Evolutionary conservation across 1,140 invertebrate species (phyloP).

Genomic region (Drosophila tristis): DNA sequence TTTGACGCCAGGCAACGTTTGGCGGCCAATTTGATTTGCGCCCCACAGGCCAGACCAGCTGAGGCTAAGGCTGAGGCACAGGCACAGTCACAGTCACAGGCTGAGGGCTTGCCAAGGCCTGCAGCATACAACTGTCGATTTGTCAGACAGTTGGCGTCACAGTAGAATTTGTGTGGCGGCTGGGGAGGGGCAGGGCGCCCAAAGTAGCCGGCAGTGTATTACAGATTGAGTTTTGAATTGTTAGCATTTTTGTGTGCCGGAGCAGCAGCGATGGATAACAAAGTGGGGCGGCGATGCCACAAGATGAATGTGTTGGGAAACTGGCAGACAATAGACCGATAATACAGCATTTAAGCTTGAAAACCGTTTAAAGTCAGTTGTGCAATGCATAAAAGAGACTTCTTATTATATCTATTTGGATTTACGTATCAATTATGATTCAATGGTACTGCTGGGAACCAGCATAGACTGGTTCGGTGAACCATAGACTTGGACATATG

Average conservation of each 20-base stretch:
- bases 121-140: conserved; percentile 63
- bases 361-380: neutral
- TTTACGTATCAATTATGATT: too few species aligned
- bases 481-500: too few species aligned
- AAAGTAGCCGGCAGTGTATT: conserved; percentile 48
- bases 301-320: conserved; percentile 31
- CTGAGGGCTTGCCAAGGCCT: conserved; percentile 27
- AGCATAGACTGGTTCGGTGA: too few species aligned
- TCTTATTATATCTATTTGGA: too few species aligned
- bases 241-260: conserved; percentile 35
- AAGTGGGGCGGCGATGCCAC: neutral
- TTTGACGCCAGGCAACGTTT: conserved; percentile 67
- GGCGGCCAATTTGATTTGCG: conserved; percentile 77
- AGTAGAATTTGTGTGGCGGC: conserved; percentile 1
- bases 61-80: neutral
- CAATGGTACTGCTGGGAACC: too few species aligned
- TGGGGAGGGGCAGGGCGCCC: conserved; percentile 5
- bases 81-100: conserved; percentile 2
- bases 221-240: conserved; percentile 52
- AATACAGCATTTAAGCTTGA: conserved; percentile 13
- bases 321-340: conserved; percentile 12
- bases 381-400: too few species aligned
- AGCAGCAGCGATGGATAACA: conserved; percentile 18
- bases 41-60: conserved; percentile 19
- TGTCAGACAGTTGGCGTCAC: conserved; percentile 46